A percentile compares a stretch with the other conserved stretches of the same genome.
Conservation (phyloP, 1,140 invertebrate species). For the Drosophila neocordata region DNA sequence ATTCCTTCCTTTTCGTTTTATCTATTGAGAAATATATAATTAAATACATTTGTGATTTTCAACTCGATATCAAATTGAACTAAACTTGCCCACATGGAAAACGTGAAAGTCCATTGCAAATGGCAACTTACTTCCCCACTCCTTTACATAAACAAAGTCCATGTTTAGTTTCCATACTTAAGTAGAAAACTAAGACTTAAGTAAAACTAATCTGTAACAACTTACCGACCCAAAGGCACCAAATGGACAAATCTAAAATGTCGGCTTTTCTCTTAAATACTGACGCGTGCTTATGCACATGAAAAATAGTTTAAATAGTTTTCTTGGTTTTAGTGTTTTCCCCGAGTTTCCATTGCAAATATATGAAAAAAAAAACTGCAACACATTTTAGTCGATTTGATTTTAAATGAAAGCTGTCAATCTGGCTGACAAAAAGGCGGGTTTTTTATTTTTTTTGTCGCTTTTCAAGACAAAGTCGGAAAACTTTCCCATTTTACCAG, state of each 20-base stretch:
- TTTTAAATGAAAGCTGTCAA: constrained; percentile 81
- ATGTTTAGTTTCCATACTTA: no score
- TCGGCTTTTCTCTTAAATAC: constrained; percentile 35
- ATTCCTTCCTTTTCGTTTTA: not conserved
- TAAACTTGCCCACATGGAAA: constrained; percentile 46
- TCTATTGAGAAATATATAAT: constrained; percentile 11
- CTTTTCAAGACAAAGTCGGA: not conserved
- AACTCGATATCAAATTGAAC: constrained; percentile 14
- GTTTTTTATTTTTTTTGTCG: constrained; percentile 22
- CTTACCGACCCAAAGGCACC: constrained; percentile 44
- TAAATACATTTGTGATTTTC: constrained; percentile 7
- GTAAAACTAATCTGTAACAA: constrained; percentile 53
- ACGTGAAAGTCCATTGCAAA: constrained; percentile 65
- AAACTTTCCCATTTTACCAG: constrained; percentile 77
- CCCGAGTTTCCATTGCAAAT: constrained; percentile 15
- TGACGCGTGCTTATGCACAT: constrained; percentile 42
- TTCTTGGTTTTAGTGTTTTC: constrained; percentile 49
- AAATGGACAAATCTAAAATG: constrained; percentile 35
- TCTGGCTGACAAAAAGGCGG: constrained; percentile 65
- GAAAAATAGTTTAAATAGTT: constrained; percentile 67
- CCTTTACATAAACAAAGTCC: constrained; percentile 36
- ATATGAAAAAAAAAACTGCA: constrained; percentile 11
- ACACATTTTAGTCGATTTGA: constrained; percentile 71
- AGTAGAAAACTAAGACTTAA: constrained; percentile 13
- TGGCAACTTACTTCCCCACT: constrained; percentile 23